phyloP scores from a whole-genome alignment of 1,140 invertebrate species.

The Cepaea nemoralis region DNA sequence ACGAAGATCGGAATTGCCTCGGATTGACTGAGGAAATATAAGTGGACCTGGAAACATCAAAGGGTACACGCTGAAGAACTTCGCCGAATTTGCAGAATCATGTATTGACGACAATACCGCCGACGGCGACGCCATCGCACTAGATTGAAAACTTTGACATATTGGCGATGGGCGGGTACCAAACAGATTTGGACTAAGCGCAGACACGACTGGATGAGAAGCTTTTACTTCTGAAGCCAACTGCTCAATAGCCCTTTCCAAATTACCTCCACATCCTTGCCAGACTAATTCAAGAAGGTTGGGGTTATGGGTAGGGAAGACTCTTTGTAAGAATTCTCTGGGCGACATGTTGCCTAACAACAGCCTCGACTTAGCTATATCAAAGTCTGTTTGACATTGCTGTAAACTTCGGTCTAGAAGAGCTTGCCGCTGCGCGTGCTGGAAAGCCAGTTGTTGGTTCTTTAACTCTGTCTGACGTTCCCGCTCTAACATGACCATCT shows the following conservation, averaged over 20 bases:
- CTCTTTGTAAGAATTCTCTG: constrained; percentile 53
- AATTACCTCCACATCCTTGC: constrained; percentile 59
- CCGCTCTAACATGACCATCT: constrained; percentile 68
- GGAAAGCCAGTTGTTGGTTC: constrained; percentile 23
- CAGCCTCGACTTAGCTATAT: constrained; percentile 25
- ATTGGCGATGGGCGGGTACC: too few species aligned
- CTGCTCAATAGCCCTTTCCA: constrained; percentile 58
- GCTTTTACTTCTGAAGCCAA: constrained; percentile 48
- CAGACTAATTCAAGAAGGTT: constrained; percentile 58
- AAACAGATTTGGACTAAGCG: not conserved
- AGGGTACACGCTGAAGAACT: constrained; percentile 20
- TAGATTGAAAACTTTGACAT: not conserved
- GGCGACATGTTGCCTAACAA: constrained; percentile 46
- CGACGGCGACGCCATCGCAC: not conserved
- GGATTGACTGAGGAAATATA: not conserved
- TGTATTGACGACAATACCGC: not conserved
- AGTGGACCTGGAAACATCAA: not conserved
- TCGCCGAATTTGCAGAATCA: not conserved
- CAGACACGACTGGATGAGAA: not conserved
- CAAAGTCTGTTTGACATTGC: not conserved
- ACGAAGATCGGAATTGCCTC: not conserved
- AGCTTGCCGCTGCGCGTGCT: not conserved
- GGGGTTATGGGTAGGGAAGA: constrained; percentile 57
- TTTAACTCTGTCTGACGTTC: constrained; percentile 55
- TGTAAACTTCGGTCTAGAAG: not conserved